These are phyloP conservation scores for Caradrina kadenii DNA, from an alignment of 2,888 invertebrate species.

Conservation along the genomic window DNA sequence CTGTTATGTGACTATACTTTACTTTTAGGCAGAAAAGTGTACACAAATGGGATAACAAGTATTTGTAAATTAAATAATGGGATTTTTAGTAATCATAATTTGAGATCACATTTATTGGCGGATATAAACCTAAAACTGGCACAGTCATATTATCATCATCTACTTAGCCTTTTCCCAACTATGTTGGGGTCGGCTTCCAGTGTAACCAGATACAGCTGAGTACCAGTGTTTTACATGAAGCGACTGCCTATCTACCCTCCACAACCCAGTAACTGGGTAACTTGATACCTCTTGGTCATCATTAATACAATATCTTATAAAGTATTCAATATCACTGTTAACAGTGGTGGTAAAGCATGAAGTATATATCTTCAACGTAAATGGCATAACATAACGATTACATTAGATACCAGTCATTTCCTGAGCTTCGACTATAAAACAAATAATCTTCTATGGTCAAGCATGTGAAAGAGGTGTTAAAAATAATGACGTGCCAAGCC, in stretches of 20 bases:
- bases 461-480: slow-evolving; percentile 55
- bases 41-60: not conserved
- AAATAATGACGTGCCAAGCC: slow-evolving; percentile 67
- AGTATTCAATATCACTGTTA: too few relatives aligned
- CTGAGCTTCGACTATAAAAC: slow-evolving; percentile 34
- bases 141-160: too few relatives aligned
- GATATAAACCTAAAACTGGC: not conserved
- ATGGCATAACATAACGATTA: slow-evolving; percentile 17
- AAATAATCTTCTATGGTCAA: slow-evolving; percentile 49
- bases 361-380: slow-evolving; percentile 2
- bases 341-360: not conserved
- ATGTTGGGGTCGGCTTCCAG: too few relatives aligned
- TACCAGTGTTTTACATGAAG: too few relatives aligned
- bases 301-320: not conserved
- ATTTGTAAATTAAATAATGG: not conserved
- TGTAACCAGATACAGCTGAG: too few relatives aligned
- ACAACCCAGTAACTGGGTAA: too few relatives aligned
- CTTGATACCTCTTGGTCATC: too few relatives aligned
- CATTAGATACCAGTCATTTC: slow-evolving; percentile 39
- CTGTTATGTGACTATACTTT: too few relatives aligned
- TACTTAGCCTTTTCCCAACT: too few relatives aligned
- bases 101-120: not conserved
- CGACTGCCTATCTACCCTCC: too few relatives aligned
- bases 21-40: not conserved
- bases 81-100: not conserved